A percentile compares a stretch with the other conserved stretches of the same genome.
Evolutionary conservation across 2,797 vertebrate genomes (phyloP).

Genomic region (Gymnothorax reevesii): DNA sequence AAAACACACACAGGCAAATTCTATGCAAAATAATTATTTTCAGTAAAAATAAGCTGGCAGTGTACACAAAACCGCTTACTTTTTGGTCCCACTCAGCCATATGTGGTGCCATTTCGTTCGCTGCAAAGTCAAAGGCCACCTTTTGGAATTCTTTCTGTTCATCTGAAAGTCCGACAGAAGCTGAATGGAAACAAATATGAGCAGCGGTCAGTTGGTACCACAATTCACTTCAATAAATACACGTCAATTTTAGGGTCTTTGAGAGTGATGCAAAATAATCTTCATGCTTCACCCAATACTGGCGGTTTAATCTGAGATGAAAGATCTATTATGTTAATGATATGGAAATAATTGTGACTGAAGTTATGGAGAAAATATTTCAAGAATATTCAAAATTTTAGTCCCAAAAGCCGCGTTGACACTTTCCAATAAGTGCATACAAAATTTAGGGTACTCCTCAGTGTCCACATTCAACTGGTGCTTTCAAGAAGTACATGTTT

Average conservation of each 20-base stretch:
- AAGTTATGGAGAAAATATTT: neutral
- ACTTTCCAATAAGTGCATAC: neutral
- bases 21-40: too few species aligned
- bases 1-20: too few species aligned
- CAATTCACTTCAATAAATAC: neutral
- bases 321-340: neutral
- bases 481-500: too few species aligned
- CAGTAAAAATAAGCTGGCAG: too few species aligned
- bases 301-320: neutral
- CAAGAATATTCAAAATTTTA: neutral
- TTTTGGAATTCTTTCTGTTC: conserved; percentile 97
- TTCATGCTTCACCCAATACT: neutral
- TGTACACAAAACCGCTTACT: conserved; percentile 31
- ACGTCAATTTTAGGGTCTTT: neutral
- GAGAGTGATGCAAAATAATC: neutral
- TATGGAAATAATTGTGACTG: neutral
- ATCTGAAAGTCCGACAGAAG: conserved; percentile 84
- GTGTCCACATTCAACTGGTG: too few species aligned
- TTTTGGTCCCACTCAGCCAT: conserved; percentile 97
- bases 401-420: neutral
- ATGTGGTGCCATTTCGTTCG: conserved; percentile 91
- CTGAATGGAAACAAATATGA: conserved; percentile 58
- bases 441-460: neutral
- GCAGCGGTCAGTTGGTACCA: neutral
- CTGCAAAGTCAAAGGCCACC: conserved; percentile 92